Evolutionary conservation across 2,113 vertebrate species (phyloP).

Genomic region (Mesembrinibis cayennensis): DNA sequence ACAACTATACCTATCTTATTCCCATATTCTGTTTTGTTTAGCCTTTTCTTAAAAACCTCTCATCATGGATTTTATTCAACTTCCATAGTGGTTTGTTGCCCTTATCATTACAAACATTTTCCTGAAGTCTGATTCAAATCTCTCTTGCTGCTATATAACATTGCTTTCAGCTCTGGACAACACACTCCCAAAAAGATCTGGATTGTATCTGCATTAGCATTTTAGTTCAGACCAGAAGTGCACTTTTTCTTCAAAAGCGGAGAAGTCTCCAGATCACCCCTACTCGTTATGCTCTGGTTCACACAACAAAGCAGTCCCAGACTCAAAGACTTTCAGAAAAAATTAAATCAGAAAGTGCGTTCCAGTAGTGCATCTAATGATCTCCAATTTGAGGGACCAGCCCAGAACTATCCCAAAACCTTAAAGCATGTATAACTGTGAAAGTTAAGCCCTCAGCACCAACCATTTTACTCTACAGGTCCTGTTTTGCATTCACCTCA

Average conservation of each 20-base stretch:
- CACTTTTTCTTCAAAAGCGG: not conserved
- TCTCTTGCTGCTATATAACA: not conserved
- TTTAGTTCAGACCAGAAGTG: not conserved
- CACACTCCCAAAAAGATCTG: not conserved
- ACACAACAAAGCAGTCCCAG: not conserved
- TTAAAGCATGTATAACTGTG: not conserved
- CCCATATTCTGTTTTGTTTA: not conserved
- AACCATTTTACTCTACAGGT: not conserved
- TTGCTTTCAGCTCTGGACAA: not conserved
- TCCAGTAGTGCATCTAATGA: not conserved
- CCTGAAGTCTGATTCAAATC: not conserved
- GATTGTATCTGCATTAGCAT: not conserved
- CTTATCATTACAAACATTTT: not conserved
- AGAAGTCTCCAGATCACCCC: not conserved
- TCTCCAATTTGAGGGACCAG: not conserved
- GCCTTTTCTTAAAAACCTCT: not conserved
- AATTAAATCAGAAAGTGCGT: not conserved
- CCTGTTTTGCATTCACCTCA: not conserved
- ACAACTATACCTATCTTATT: not conserved
- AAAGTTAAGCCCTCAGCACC: not conserved
- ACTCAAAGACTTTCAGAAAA: not conserved
- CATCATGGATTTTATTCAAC: not conserved
- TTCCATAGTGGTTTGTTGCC: not conserved
- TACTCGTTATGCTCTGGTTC: not conserved
- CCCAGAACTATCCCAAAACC: not conserved